A percentile compares a stretch with the other conserved stretches of the same genome.
These are phyloP conservation scores for Cantharis flavilabris DNA, from an alignment of 2,888 invertebrate genomes.

Conservation along the genomic window DNA sequence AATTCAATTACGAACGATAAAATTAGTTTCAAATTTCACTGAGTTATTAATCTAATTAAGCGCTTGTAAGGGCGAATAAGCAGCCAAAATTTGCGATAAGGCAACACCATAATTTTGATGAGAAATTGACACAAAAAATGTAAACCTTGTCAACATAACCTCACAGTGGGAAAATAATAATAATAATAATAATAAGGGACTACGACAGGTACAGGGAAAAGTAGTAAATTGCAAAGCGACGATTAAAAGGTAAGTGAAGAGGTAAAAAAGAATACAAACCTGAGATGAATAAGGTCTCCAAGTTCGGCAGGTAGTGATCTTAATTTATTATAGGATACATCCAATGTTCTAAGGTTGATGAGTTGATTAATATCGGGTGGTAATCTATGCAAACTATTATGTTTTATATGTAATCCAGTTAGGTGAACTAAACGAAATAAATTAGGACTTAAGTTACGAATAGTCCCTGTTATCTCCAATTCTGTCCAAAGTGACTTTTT, in stretches of 20 bases:
- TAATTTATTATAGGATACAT: slow-evolving; percentile 93
- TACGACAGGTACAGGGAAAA: background rate
- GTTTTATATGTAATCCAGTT: slow-evolving; percentile 93
- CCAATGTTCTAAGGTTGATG: slow-evolving; percentile 82
- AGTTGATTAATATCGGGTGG: slow-evolving; percentile 90
- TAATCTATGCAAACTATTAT: slow-evolving; percentile 90
- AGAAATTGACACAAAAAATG: background rate
- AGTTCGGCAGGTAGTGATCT: slow-evolving; percentile 93
- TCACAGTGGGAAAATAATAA: background rate
- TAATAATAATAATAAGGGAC: background rate
- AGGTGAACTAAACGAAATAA: slow-evolving; percentile 91
- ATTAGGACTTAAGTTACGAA: slow-evolving; percentile 90
- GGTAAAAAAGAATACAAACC: slow-evolving; percentile 58
- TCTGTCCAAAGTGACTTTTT: slow-evolving; percentile 89
- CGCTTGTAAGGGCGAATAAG: background rate
- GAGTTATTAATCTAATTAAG: background rate
- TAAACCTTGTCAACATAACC: background rate
- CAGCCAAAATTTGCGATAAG: background rate
- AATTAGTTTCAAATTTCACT: background rate
- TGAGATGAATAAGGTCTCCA: slow-evolving; percentile 93
- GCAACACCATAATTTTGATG: background rate
- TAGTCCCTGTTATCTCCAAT: slow-evolving; percentile 83
- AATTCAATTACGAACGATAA: background rate
- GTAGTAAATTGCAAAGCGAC: background rate
- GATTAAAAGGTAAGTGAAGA: background rate